Base-by-base conservation (phyloP, 2,888 invertebrate genomes). In the Tetragonisca angustula region DNA sequence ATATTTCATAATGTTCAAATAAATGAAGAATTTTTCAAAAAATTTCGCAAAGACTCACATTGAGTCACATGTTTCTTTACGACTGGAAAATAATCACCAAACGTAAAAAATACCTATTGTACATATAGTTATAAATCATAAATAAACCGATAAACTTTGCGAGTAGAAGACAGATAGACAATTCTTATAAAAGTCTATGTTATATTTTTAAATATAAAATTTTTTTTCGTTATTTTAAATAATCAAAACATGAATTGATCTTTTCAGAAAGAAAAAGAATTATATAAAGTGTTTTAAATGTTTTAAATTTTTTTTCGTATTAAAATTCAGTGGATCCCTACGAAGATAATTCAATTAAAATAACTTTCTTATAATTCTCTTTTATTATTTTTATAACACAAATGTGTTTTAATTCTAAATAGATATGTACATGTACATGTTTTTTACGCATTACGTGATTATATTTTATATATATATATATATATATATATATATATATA, bases 11-110 rank as follows among this genome's bases (percentile, higher is more conserved):
- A 82, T 80, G 78, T 85, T 81, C 75, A 61, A 86, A 73, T 76
- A 79, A 88, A 85, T 85, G 89, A 90, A 86, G 89, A 72, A 86
- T 82, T 77, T 70, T 67, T 85, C 67, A 68, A 80, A 73, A 73
- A 50, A 52, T 64, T 54, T 76, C 61, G 61, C 64, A 70, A 24
- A 76, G 62, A 65, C 82, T 83, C 76, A 70, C 77, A 82, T 82
- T 77, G 83, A 83, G 82, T 82, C 70, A 72, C 59, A 49, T 32
- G 36, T 71, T 81, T 68, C 61, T 73, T 56, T 75, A 49, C 27
- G 62, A 64, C 54, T 80, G 21, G 68, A 75, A 62, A 67, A 65
- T 76, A 76, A 83, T 81, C 76, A 76, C 50, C 75, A 69, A 76
- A 69, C 72, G 27, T 74, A 49, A 76, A 73, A 77, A 74, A 83